phyloP scores from a whole-genome alignment of 1,140 invertebrate genomes.

The Kradibia gibbosae region DNA sequence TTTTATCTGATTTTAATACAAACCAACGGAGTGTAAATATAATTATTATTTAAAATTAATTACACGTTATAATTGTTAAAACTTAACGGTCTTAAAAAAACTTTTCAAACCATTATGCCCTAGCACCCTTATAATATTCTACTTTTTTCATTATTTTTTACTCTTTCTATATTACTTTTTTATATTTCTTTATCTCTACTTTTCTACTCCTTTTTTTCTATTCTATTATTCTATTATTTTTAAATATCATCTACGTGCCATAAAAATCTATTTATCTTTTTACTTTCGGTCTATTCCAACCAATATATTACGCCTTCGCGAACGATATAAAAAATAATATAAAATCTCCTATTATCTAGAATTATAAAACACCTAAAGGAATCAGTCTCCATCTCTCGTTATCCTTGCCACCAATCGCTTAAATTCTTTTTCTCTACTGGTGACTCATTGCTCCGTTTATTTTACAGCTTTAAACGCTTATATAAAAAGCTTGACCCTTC shows the following conservation, averaged over 20 bases:
- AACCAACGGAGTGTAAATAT: too few species aligned
- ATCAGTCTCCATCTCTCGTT: not conserved
- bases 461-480: not conserved
- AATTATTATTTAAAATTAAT: too few species aligned
- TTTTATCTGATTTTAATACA: too few species aligned
- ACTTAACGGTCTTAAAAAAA: too few species aligned
- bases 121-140: too few species aligned
- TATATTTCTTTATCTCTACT: not conserved
- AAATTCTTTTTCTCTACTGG: not conserved
- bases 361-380: constrained; percentile 29
- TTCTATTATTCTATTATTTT: too few species aligned
- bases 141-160: not conserved
- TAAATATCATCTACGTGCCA: not conserved
- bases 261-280: not conserved
- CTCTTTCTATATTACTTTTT: not conserved
- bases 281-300: not conserved
- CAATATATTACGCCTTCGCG: not conserved
- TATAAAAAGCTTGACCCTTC: constrained; percentile 3
- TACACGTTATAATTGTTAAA: too few species aligned
- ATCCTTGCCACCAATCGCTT: not conserved
- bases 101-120: too few species aligned
- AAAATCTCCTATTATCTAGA: not conserved
- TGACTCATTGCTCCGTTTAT: not conserved
- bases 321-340: not conserved
- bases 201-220: not conserved